Conservation (phyloP, 2,797 vertebrate genomes). For the Hapalemur alaotrensis region DNA sequence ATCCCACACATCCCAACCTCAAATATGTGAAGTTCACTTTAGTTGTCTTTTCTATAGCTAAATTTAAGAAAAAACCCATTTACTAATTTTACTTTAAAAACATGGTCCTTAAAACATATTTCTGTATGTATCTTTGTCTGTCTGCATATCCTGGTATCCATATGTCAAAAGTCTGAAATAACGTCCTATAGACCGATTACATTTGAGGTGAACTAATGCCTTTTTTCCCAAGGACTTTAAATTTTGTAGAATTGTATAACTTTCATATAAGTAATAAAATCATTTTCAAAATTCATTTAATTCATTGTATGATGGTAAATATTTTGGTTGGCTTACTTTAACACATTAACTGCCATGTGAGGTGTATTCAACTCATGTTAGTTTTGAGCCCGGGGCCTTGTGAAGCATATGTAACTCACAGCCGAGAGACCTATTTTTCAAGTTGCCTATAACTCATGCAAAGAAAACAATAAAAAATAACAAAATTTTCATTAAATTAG, state of each 20-base stretch:
- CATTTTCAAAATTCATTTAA: not conserved
- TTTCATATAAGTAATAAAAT: not conserved
- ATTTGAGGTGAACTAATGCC: too few species aligned
- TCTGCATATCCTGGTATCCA: not conserved
- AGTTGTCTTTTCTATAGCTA: not conserved
- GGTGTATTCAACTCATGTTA: too few species aligned
- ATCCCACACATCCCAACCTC: not conserved
- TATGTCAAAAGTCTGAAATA: too few species aligned
- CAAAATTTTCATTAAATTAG: too few species aligned
- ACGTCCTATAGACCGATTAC: fast-evolving
- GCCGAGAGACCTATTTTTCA: too few species aligned
- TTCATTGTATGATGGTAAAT: not conserved
- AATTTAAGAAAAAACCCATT: not conserved
- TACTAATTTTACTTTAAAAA: not conserved
- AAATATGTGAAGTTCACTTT: not conserved
- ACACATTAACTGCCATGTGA: too few species aligned
- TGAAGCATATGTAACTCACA: too few species aligned
- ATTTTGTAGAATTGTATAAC: too few species aligned
- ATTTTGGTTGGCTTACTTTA: not conserved
- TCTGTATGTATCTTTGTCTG: not conserved
- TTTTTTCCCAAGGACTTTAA: not conserved
- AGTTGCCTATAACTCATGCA: too few species aligned
- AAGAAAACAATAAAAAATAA: too few species aligned
- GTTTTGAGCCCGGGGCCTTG: too few species aligned
- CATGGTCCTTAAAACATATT: not conserved